Evolutionary conservation across 1,140 invertebrate species (phyloP).

Genomic region (Ectropis grisescens): DNA sequence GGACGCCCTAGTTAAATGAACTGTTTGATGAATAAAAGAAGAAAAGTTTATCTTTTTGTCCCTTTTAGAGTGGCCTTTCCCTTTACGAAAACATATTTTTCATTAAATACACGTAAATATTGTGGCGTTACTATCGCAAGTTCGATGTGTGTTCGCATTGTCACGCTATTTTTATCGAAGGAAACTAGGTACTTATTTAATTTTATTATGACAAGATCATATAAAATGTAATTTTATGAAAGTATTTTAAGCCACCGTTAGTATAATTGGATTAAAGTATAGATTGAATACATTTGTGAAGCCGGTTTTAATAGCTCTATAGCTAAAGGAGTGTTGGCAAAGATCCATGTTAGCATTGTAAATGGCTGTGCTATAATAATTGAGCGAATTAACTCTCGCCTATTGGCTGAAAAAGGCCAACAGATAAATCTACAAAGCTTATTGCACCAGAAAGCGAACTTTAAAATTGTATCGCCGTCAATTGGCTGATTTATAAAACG

Average conservation of each 20-base stretch:
- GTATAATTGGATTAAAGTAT: constrained; percentile 5
- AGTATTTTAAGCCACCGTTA: constrained; percentile 29
- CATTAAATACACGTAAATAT: too few species aligned
- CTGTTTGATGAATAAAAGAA: too few species aligned
- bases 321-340: constrained; percentile 26
- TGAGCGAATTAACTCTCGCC: too few species aligned
- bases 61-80: constrained; percentile 18
- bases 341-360: constrained; percentile 31
- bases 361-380: constrained; percentile 50
- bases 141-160: too few species aligned
- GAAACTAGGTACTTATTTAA: constrained; percentile 20
- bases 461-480: too few species aligned
- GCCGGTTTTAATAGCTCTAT: constrained; percentile 17
- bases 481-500: too few species aligned
- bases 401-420: too few species aligned
- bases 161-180: too few species aligned
- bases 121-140: too few species aligned
- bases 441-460: too few species aligned
- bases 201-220: constrained; percentile 11
- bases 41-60: too few species aligned
- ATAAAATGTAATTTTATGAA: constrained; percentile 24
- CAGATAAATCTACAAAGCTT: too few species aligned
- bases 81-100: constrained; percentile 20
- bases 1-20: constrained; percentile 15
- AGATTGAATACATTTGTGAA: constrained; percentile 8